Base-by-base conservation (phyloP, 2,113 vertebrate species). In the Amphiprion percula region DNA sequence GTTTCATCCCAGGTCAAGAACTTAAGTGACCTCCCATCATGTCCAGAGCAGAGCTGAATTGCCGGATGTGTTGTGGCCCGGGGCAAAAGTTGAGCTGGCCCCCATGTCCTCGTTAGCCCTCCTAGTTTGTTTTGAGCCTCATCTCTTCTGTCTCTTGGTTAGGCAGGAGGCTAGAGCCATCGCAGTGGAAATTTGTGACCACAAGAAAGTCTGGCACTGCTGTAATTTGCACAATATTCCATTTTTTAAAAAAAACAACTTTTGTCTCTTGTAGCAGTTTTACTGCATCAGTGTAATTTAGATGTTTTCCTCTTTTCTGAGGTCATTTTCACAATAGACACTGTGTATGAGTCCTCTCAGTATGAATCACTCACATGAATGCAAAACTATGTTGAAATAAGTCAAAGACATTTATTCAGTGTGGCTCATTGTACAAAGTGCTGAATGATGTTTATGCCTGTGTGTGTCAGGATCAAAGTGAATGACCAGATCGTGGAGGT, bases 401-500 rank as follows among this genome's bases (percentile, higher is more conserved):
- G 16, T 44, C 41, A 15, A 44, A 44, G 11, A 52, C 30, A 23
- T 59, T 10, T 33, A n/a, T 47, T 58, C 44, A 12, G 14, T 21
- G 1, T 47, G 6, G 28, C 37, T 68, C 39, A 24, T 55, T 79
- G 24, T 5, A 49, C 30, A 61, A 58, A 39, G 19, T 75, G 53
- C 37, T 54, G 8, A 63, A 50, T 39, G 24, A 68, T 24, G 39
- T 14, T 61, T 68, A 78, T 53, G 6, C 8, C 49, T 71, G 7
- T 73, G 39, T 85, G 75, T 90, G 4, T 17, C 78, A 99, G 98
- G 94, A 99, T 99, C 81, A 96, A 96, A 87, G 97, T 99, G 83
- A 99, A 99, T 66, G 98, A 99, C 91, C 98, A 99, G 94, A 99
- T 99, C 37, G 96, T 99, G 80, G 98, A 99, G 93, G 97, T 99